Evolutionary conservation across 2,797 vertebrate genomes (phyloP), one percentile per base, ranked within the genome.

Genomic region (Hemibagrus guttatus): DNA sequence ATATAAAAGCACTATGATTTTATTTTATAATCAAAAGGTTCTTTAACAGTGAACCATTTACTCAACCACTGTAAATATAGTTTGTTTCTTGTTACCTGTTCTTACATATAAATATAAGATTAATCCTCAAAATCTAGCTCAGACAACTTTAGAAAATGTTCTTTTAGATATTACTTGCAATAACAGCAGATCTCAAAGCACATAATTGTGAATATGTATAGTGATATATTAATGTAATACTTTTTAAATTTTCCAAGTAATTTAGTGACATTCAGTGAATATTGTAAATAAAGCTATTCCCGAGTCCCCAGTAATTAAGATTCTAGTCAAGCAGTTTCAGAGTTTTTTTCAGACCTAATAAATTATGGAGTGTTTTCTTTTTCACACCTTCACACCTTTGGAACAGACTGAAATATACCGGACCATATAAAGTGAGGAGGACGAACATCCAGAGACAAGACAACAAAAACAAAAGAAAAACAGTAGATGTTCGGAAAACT

Each of bases 291-390:
- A 88, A 81, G 66, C n/a, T 26, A 89, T 90, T 88, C 87, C 84
- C 91, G 80, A 87, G 87, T 89, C 88, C 89, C 66, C 64, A 81
- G 87, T 88, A 76, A 66, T 90, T 84, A 90, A 58, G 26, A 54
- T 76, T 28, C 82, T 87, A 89, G 82, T 84, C 31, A 23, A 21
- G 85, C 72, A 84, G 83, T 56, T 90, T 89, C 83, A 52, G 52
- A 78, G 87, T 69, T 91, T 88, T 89, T 91, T 91, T 87, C 85
- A 87, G 72, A 75, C 82, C 85, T 86, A 74, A 91, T 93, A 81
- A 92, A 93, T 93, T 90, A 93, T 80, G 76, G 5, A 42, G 75
- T 14, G 21, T 26, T 68, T 87, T 69, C 59, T 17, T 80, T 87
- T 49, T 69, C 17, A 84, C 86, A 63, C n/a, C 74, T 85, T 84